These are phyloP conservation scores for Hystrix brachyura DNA, from an alignment of 2,113 vertebrate species.

Conservation along the genomic window DNA sequence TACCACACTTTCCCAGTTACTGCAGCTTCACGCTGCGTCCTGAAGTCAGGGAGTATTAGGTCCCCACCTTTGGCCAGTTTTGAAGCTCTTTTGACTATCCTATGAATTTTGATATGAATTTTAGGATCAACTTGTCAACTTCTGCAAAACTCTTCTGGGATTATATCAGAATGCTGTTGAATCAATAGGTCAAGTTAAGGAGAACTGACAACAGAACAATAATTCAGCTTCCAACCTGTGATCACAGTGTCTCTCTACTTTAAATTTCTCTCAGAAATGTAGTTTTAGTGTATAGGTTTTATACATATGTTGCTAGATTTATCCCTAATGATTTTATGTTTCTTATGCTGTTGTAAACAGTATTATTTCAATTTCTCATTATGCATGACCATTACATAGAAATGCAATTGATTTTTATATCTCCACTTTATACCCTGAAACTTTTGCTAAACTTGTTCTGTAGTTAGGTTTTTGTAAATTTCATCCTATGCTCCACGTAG, in stretches of 20 bases:
- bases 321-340: not conserved
- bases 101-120: slow-evolving; percentile 11
- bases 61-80: not conserved
- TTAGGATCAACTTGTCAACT: not conserved
- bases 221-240: not conserved
- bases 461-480: not conserved
- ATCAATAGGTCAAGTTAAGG: not conserved
- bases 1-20: not conserved
- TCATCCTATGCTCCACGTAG: not conserved
- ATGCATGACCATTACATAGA: not conserved
- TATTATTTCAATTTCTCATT: slow-evolving; percentile 18
- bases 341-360: not conserved
- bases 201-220: not conserved
- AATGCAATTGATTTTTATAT: not conserved
- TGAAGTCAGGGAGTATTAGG: not conserved
- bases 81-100: not conserved
- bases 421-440: not conserved
- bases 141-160: not conserved
- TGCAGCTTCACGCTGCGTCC: not conserved
- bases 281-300: not conserved
- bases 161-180: not conserved
- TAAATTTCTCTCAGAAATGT: not conserved
- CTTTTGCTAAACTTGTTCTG: not conserved
- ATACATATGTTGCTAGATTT: not conserved
- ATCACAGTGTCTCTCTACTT: not conserved